phyloP scores from a whole-genome alignment of 2,888 invertebrate species.

The Pseudolycoriella hygida region DNA sequence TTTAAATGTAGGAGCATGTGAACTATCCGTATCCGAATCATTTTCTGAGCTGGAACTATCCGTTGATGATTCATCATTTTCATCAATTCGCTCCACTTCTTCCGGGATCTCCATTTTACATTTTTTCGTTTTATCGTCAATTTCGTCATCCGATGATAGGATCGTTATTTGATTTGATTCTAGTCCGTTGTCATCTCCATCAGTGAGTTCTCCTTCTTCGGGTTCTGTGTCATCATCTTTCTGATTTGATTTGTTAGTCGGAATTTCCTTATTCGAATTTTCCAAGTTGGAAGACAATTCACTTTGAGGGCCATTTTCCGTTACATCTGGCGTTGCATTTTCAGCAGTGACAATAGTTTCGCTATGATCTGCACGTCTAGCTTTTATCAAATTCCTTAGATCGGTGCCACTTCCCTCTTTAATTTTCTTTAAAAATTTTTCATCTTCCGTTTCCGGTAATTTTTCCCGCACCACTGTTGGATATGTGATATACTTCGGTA shows the following conservation, averaged over 20 bases:
- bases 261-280: too few relatives aligned
- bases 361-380: background rate
- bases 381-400: too few relatives aligned
- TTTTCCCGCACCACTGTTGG: background rate
- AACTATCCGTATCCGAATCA: background rate
- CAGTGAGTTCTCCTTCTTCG: constrained; percentile 7
- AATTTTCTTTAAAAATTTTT: constrained; percentile 20
- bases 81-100: constrained; percentile 19
- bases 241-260: background rate
- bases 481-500: constrained; percentile 8
- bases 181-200: constrained; percentile 20
- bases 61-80: background rate
- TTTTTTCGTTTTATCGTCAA: constrained; percentile 30
- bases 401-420: constrained; percentile 16
- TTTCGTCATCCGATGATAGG: constrained; percentile 18
- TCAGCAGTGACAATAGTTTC: background rate
- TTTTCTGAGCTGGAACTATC: background rate
- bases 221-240: background rate
- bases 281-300: background rate
- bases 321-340: background rate
- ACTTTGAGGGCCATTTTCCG: background rate
- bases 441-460: constrained; percentile 4
- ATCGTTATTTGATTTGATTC: constrained; percentile 12
- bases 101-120: constrained; percentile 26
- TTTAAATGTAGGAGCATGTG: background rate